Conservation (phyloP, 2,888 invertebrate species). For the Mythimna vitellina region DNA sequence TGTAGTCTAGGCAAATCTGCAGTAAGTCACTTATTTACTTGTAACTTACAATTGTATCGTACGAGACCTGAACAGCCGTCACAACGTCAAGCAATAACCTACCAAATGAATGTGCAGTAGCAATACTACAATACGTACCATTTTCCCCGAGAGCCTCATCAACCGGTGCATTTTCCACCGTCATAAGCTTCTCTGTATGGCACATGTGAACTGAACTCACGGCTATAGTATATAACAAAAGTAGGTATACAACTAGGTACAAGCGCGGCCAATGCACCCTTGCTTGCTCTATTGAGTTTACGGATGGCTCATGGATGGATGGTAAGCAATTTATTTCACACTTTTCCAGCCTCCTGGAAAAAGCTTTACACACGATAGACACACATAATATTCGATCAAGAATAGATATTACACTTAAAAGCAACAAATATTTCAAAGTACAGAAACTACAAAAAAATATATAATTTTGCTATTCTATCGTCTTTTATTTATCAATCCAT, state of each 20-base stretch:
- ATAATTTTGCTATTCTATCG: slow-evolving; percentile 37
- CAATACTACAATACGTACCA: slow-evolving; percentile 44
- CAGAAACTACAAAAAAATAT: slow-evolving; percentile 41
- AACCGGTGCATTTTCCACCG: slow-evolving; percentile 52
- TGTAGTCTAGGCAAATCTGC: neutral
- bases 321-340: slow-evolving; percentile 34
- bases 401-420: slow-evolving; percentile 34
- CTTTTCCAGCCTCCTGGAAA: slow-evolving; percentile 26
- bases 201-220: slow-evolving; percentile 63
- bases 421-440: slow-evolving; percentile 36
- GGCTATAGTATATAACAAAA: slow-evolving; percentile 51
- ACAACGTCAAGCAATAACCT: slow-evolving; percentile 1
- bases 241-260: slow-evolving; percentile 52
- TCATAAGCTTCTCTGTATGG: slow-evolving; percentile 44
- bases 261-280: slow-evolving; percentile 56
- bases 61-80: neutral
- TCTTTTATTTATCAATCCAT: slow-evolving; percentile 40
- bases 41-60: neutral
- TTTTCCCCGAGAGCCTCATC: slow-evolving; percentile 36
- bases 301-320: slow-evolving; percentile 41
- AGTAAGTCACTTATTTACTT: neutral
- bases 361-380: slow-evolving; percentile 16
- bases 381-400: slow-evolving; percentile 31
- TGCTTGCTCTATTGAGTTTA: slow-evolving; percentile 55
- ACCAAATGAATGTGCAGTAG: slow-evolving; percentile 10